These are phyloP conservation scores for Polypedilum pembai DNA, from an alignment of 1,140 invertebrate species.

Conservation along the genomic window DNA sequence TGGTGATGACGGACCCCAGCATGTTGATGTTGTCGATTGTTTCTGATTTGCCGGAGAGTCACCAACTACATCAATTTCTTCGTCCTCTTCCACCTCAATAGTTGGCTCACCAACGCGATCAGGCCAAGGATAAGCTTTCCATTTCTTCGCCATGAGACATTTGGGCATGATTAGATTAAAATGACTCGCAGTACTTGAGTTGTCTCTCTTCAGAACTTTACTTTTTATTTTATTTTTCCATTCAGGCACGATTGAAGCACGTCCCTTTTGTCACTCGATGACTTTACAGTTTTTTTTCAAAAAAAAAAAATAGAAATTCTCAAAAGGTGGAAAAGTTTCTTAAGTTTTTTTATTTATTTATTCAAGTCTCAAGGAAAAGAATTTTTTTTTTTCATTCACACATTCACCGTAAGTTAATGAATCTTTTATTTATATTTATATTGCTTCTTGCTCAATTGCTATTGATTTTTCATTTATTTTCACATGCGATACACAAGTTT, in stretches of 20 bases:
- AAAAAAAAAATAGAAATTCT: not conserved
- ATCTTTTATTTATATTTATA: not conserved
- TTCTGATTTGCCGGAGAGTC: slow-evolving; percentile 43
- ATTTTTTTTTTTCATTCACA: not conserved
- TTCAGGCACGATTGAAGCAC: not conserved
- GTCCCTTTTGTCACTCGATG: not conserved
- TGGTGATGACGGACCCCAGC: slow-evolving; percentile 63
- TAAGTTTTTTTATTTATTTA: not conserved
- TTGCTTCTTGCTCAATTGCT: slow-evolving; percentile 14
- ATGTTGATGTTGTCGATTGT: slow-evolving; percentile 43
- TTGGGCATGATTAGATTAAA: slow-evolving; percentile 56
- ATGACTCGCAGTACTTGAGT: not conserved
- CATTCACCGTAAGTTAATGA: not conserved
- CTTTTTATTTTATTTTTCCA: slow-evolving; percentile 7
- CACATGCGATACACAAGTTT: slow-evolving; percentile 1
- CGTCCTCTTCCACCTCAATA: slow-evolving; percentile 54
- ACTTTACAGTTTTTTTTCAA: slow-evolving; percentile 15
- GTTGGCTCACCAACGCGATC: slow-evolving; percentile 53
- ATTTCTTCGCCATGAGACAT: slow-evolving; percentile 84
- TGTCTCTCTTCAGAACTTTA: not conserved
- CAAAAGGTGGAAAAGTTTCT: not conserved
- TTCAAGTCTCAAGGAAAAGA: not conserved
- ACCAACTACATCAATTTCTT: slow-evolving; percentile 75
- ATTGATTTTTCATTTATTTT: slow-evolving; percentile 9
- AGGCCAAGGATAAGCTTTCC: slow-evolving; percentile 76